A percentile compares a stretch with the other conserved stretches of the same genome.
These are phyloP conservation scores for Oryzaephilus surinamensis DNA, from an alignment of 1,140 invertebrate genomes.

Conservation along the genomic window DNA sequence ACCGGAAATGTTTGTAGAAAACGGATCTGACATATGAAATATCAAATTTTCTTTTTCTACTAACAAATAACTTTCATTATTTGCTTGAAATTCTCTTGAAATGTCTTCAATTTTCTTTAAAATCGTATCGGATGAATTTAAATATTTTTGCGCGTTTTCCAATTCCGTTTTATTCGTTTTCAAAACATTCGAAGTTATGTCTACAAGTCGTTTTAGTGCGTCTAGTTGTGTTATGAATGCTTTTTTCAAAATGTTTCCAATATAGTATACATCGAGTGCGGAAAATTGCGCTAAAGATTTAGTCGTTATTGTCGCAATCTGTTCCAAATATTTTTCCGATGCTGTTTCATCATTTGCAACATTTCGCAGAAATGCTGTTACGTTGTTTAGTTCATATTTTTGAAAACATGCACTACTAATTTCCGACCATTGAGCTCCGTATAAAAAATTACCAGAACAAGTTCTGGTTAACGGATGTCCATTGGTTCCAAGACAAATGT, in stretches of 20 bases:
- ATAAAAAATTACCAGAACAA: constrained; percentile 38
- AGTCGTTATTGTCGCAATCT: neutral
- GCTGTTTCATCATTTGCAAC: no score
- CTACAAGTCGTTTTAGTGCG: neutral
- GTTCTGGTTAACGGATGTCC: constrained; percentile 38
- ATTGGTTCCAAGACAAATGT: constrained; percentile 41
- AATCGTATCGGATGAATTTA: constrained; percentile 10
- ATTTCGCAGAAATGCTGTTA: constrained; percentile 23
- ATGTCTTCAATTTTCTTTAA: constrained; percentile 15
- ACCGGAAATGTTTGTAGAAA: constrained; percentile 43
- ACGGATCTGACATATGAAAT: constrained; percentile 43
- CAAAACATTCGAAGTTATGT: constrained; percentile 9
- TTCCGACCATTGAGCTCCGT: constrained; percentile 36
- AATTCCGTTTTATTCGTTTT: no score
- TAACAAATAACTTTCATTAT: constrained; percentile 1
- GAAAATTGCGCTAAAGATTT: neutral
- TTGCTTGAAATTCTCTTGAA: constrained; percentile 4
- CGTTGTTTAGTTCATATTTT: constrained; percentile 33
- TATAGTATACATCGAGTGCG: constrained; percentile 8
- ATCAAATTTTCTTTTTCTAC: constrained; percentile 31
- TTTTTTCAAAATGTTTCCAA: constrained; percentile 2
- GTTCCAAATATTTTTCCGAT: no score
- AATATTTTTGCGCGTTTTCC: constrained; percentile 11
- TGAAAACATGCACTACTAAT: constrained; percentile 32
- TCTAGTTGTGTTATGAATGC: no score